Evolutionary conservation across 2,113 vertebrate species (phyloP), one percentile per base, ranked within the genome.

Genomic region (Centropristis striata): DNA sequence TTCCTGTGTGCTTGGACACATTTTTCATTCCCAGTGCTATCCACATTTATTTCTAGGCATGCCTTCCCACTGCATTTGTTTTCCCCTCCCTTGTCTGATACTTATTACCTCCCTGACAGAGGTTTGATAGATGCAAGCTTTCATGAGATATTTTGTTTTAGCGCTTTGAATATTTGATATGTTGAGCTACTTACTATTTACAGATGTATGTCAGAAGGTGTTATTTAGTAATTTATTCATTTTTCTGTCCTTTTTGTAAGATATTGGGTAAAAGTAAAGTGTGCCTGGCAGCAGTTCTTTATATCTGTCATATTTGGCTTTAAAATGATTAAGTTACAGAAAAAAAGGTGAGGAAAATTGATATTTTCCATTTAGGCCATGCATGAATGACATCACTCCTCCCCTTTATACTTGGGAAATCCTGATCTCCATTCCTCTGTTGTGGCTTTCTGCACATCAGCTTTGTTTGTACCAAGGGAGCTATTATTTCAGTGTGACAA

Each of bases 331-430:
- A 64, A 4, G 4, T 27, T 20, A 39, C 15, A 47, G 23, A 15
- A 61, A 55, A n/a, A 54, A 55, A 39, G 42, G 4, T 27, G 25
- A 23, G 23, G 18, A 44, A 20, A 23, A 20, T 41, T 4, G 36
- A 42, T 12, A 49, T 50, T 77, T 65, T 75, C 25, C 49, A 51
- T 59, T 44, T 27, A 46, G 20, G 44, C 32, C 9, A 39, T 58
- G 25, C 13, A 4, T 32, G 41, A 73, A 50, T 70, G 20, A 61
- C 10, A 2, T 55, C n/a, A 55, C 21, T 51, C 67, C 25, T 28
- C 67, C 5, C 58, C n/a, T 55, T 41, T 18, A n/a, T 67, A 60
- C 21, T 32, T 41, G 15, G 57, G 14, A 70, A 75, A 77, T 53
- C 64, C 36, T 12, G 0, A 21, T 46, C 49, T 75, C 67, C 16